phyloP scores from a whole-genome alignment of 2,888 invertebrate species.

The Hyppa rectilinea region DNA sequence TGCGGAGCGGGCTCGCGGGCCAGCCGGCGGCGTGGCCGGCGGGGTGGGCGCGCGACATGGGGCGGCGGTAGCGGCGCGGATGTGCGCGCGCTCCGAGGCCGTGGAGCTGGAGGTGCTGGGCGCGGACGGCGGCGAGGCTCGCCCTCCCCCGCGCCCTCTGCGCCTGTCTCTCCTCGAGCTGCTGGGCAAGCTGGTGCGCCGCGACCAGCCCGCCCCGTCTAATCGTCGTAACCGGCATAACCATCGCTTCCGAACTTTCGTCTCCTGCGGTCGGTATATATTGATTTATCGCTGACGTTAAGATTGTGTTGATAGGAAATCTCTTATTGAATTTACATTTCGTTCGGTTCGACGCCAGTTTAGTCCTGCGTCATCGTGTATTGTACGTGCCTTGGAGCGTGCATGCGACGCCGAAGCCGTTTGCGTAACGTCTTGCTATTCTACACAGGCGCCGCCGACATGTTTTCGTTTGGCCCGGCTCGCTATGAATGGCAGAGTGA shows the following conservation, averaged over 20 bases:
- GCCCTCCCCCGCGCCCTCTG: constrained; percentile 93
- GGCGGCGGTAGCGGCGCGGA: constrained; percentile 93
- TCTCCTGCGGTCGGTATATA: constrained; percentile 86
- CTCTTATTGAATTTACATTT: constrained; percentile 64
- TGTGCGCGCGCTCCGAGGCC: constrained; percentile 95
- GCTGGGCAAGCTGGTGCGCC: constrained; percentile 91
- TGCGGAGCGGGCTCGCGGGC: constrained; percentile 75
- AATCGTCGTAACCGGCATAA: constrained; percentile 88
- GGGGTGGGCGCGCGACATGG: constrained; percentile 91
- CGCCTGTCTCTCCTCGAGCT: constrained; percentile 92
- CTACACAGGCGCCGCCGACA: constrained; percentile 37
- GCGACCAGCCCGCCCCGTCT: constrained; percentile 87
- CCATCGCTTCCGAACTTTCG: constrained; percentile 90
- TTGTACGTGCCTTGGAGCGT: constrained; percentile 54
- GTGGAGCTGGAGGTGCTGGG: constrained; percentile 95
- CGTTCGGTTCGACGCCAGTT: constrained; percentile 50
- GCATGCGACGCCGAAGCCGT: constrained; percentile 59
- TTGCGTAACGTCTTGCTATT: constrained; percentile 65
- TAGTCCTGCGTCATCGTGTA: constrained; percentile 67
- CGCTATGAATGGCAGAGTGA: constrained; percentile 48
- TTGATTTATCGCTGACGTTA: constrained; percentile 62
- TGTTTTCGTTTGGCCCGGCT: constrained; percentile 59
- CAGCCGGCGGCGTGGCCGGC: constrained; percentile 77
- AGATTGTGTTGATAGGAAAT: constrained; percentile 46
- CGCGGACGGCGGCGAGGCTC: constrained; percentile 94